Conservation (phyloP, 1,140 invertebrate genomes). For the Temnothorax curvispinosus region DNA sequence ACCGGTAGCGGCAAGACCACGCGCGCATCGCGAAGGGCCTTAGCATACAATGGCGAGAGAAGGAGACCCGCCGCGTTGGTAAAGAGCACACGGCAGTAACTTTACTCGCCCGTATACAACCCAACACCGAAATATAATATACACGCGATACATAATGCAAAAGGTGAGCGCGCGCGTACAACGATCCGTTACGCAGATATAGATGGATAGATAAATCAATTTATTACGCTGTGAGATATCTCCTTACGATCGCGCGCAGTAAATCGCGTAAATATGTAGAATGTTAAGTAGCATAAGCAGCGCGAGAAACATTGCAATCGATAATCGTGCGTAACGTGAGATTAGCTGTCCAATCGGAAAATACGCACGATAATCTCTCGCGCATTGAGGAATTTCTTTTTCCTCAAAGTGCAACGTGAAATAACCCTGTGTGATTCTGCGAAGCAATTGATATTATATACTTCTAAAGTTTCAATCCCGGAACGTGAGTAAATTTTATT, state of each 20-base stretch:
- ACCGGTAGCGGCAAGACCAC: constrained; percentile 55
- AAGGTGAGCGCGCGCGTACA: constrained; percentile 49
- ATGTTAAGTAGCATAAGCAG: constrained; percentile 43
- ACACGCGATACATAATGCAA: constrained; percentile 58
- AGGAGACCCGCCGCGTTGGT: constrained; percentile 32
- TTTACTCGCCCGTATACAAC: constrained; percentile 44
- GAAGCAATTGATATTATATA: neutral
- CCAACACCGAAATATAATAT: constrained; percentile 59
- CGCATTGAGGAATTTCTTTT: neutral
- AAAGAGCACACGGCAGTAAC: constrained; percentile 53
- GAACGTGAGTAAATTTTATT: constrained; percentile 11
- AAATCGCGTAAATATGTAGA: constrained; percentile 47
- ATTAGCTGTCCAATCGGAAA: constrained; percentile 12
- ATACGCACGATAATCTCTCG: neutral
- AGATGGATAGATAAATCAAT: constrained; percentile 61
- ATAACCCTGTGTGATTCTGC: neutral
- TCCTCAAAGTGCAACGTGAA: neutral
- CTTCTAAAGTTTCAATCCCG: neutral
- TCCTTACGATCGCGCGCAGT: constrained; percentile 36
- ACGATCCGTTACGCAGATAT: constrained; percentile 54
- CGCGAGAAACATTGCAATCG: constrained; percentile 45
- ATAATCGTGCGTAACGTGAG: constrained; percentile 43
- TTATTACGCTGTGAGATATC: constrained; percentile 54
- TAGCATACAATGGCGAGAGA: constrained; percentile 63
- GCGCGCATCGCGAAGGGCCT: constrained; percentile 59